Evolutionary conservation across 2,113 vertebrate species (phyloP).

Genomic region (Orientallactaga bullata): DNA sequence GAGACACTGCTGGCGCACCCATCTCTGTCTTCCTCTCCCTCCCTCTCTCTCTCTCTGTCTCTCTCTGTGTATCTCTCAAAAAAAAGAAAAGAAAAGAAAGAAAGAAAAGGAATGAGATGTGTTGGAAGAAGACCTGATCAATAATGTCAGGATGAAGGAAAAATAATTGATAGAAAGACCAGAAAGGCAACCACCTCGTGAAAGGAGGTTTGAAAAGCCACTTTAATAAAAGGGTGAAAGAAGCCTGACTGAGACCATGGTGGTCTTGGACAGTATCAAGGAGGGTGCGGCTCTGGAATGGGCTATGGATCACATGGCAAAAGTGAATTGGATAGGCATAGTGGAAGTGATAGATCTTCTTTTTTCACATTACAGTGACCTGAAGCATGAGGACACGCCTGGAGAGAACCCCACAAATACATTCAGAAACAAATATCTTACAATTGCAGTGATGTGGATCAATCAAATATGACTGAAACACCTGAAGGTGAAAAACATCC

Average conservation of each 20-base stretch:
- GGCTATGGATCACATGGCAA: conserved; percentile 96
- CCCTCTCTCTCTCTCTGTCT: no score
- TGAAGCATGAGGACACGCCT: conserved; percentile 98
- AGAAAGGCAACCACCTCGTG: conserved; percentile 95
- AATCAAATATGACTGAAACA: conserved; percentile 95
- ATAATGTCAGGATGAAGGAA: conserved; percentile 93
- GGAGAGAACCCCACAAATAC: conserved; percentile 87
- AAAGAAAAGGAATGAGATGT: conserved; percentile 95
- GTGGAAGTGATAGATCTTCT: conserved; percentile 97
- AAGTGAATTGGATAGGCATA: conserved; percentile 98
- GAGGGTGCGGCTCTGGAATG: conserved; percentile 94
- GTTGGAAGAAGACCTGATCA: conserved; percentile 97
- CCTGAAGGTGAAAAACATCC: conserved; percentile 98
- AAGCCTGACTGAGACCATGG: conserved; percentile 95
- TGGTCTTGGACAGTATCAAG: conserved; percentile 92
- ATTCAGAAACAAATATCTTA: conserved; percentile 81
- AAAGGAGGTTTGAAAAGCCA: conserved; percentile 95
- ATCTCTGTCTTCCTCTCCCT: no score
- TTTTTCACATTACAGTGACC: conserved; percentile 95
- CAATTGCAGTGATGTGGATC: conserved; percentile 95
- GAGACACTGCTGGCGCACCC: no score
- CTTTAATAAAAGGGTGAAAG: conserved; percentile 96
- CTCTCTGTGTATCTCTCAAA: no score
- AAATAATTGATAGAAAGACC: conserved; percentile 93
- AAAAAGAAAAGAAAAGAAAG: no score